Conservation (phyloP, 2,888 invertebrate species). For the Plebejus argus region DNA sequence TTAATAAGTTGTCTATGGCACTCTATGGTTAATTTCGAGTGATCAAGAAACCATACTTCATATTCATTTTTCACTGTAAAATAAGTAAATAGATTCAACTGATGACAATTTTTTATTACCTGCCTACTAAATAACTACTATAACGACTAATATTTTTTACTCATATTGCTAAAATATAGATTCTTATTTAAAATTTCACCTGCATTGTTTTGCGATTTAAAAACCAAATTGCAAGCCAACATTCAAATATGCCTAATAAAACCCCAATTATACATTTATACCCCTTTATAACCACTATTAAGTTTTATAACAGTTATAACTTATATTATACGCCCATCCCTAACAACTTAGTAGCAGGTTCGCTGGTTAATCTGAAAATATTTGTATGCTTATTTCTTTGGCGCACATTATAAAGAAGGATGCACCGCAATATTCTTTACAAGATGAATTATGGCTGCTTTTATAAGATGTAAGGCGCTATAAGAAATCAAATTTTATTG, state of each 20-base stretch:
- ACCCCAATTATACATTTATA: not conserved
- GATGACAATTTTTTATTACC: too few relatives aligned
- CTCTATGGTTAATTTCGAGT: too few relatives aligned
- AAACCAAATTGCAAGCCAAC: not conserved
- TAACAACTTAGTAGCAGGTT: constrained; percentile 46
- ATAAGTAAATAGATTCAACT: too few relatives aligned
- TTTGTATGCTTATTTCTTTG: constrained; percentile 48
- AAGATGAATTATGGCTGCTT: constrained; percentile 3
- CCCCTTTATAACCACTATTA: not conserved
- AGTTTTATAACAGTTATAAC: not conserved
- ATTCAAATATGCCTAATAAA: not conserved
- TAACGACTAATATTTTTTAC: too few relatives aligned
- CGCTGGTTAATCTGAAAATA: constrained; percentile 68
- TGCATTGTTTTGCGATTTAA: not conserved
- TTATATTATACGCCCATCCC: not conserved
- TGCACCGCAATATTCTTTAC: constrained; percentile 26
- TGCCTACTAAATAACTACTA: too few relatives aligned
- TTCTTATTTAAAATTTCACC: not conserved
- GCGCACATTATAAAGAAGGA: constrained; percentile 23
- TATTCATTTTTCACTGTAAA: too few relatives aligned
- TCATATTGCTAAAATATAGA: too few relatives aligned
- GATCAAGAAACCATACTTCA: too few relatives aligned
- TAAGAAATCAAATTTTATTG: not conserved
- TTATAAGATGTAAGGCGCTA: not conserved
- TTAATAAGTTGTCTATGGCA: too few relatives aligned